phyloP scores from a whole-genome alignment of 2,113 vertebrate species.

The Poicephalus gulielmi region DNA sequence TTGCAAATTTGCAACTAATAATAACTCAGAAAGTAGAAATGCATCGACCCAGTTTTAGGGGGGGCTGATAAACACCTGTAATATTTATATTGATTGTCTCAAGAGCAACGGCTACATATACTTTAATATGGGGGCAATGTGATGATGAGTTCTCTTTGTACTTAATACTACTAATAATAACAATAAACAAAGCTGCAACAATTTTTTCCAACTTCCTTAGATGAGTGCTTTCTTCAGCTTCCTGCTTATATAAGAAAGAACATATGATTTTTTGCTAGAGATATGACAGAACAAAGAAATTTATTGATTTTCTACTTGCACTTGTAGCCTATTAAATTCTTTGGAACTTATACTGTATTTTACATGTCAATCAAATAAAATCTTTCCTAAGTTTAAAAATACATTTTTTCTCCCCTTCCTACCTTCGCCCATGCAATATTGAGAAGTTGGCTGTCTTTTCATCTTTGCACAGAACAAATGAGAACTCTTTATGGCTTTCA shows the following conservation, averaged over 20 bases:
- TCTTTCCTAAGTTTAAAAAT: constrained; percentile 13
- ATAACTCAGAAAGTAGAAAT: not conserved
- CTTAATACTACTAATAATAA: not conserved
- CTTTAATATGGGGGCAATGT: not conserved
- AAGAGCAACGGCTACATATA: not conserved
- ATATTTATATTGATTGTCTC: not conserved
- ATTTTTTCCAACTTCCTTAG: not conserved
- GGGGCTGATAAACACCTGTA: not conserved
- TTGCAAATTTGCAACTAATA: not conserved
- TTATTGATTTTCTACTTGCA: constrained; percentile 22
- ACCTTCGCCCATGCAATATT: not conserved
- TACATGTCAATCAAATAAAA: constrained; percentile 23
- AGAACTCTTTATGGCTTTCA: not conserved
- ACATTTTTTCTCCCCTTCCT: not conserved
- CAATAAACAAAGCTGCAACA: not conserved
- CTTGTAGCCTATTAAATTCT: not conserved
- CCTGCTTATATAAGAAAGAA: not conserved
- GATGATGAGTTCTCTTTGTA: not conserved
- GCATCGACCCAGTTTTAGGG: not conserved
- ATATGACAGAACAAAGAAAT: not conserved
- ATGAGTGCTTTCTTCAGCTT: not conserved
- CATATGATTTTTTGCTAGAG: not conserved
- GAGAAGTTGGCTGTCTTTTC: not conserved
- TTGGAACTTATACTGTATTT: constrained; percentile 2
- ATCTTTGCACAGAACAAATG: not conserved